Evolutionary conservation across 1,140 invertebrate genomes (phyloP).

Genomic region (Fopius arisanus): DNA sequence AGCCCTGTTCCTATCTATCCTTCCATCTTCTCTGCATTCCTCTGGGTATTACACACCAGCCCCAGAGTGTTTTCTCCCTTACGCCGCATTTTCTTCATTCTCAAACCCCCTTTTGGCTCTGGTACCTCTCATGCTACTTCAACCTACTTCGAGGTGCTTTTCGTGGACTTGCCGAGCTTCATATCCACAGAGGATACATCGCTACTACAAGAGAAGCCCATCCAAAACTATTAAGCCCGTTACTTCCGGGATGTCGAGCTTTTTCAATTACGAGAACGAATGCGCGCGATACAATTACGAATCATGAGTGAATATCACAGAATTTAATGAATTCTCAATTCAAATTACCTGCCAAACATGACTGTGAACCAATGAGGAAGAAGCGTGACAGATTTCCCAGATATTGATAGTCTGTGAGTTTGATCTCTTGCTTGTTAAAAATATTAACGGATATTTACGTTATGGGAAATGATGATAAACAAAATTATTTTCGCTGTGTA

Average conservation of each 20-base stretch:
- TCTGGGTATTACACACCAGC: conserved; percentile 60
- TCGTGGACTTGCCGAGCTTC: neutral
- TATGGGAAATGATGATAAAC: too few relatives aligned
- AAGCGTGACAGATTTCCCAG: too few relatives aligned
- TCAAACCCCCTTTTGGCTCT: neutral
- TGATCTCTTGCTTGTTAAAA: too few relatives aligned
- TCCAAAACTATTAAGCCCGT: neutral
- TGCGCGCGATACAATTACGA: neutral
- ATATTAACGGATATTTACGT: too few relatives aligned
- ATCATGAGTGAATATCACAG: too few relatives aligned
- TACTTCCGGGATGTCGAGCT: too few relatives aligned
- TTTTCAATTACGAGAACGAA: neutral
- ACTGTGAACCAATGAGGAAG: too few relatives aligned
- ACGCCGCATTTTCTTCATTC: conserved; percentile 28
- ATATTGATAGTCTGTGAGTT: too few relatives aligned
- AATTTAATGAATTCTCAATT: too few relatives aligned
- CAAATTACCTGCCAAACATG: too few relatives aligned
- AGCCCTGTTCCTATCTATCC: conserved; percentile 50
- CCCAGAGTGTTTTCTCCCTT: conserved; percentile 37
- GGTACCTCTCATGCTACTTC: neutral
- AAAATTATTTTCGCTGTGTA: too few relatives aligned
- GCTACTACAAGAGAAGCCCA: neutral
- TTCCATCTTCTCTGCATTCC: conserved; percentile 63
- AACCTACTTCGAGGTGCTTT: neutral
- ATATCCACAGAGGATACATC: neutral